phyloP scores from a whole-genome alignment of 2,797 vertebrate genomes.

The Aythya fuligula region DNA sequence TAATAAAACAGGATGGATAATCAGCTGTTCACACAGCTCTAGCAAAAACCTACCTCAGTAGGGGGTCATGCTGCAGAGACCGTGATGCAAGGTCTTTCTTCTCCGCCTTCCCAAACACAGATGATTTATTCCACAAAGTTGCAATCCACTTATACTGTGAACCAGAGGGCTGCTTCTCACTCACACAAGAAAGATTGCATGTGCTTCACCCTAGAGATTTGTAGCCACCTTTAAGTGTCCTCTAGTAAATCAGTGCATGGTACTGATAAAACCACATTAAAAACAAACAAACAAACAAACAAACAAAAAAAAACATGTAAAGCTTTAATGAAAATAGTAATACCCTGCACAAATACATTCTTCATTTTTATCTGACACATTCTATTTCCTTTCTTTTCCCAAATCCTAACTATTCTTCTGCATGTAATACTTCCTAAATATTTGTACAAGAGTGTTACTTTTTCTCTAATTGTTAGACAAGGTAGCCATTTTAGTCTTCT shows the following conservation, averaged over 20 bases:
- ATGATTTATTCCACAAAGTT: not conserved
- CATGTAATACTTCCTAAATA: not conserved
- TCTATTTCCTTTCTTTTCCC: not conserved
- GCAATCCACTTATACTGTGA: not conserved
- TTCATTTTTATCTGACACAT: not conserved
- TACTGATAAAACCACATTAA: not conserved
- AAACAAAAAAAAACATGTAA: not conserved
- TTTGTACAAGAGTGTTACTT: not conserved
- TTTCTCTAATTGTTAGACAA: not conserved
- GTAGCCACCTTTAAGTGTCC: not conserved
- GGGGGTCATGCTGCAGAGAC: not conserved
- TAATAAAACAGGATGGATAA: not conserved
- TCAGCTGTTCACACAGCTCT: not conserved
- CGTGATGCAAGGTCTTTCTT: not conserved
- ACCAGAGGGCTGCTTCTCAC: not conserved
- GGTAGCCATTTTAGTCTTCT: not conserved
- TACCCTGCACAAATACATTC: not conserved
- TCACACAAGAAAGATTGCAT: not conserved
- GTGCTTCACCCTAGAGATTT: not conserved
- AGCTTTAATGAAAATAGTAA: not conserved
- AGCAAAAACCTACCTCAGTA: not conserved
- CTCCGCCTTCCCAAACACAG: accelerated
- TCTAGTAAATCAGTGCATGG: not conserved
- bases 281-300: too few species aligned
- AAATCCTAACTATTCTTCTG: not conserved